Evolutionary conservation across 2,113 vertebrate genomes (phyloP).

Genomic region (Pangasianodon hypophthalmus): DNA sequence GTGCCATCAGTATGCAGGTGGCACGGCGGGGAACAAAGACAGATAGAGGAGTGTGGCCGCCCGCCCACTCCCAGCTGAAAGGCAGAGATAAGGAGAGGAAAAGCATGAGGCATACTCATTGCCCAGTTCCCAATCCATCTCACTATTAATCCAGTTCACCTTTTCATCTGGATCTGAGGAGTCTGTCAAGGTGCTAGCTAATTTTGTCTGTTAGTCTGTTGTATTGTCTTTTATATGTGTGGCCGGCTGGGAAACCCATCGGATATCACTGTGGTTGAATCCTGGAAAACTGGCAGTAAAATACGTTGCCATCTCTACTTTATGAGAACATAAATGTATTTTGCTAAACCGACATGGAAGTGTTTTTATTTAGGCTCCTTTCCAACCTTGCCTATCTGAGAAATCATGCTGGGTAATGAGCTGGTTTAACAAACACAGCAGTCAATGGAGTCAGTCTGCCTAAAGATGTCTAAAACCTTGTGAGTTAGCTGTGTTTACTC

Average conservation of each 20-base stretch:
- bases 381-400: background rate
- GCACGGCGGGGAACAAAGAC: slow-evolving; percentile 53
- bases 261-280: background rate
- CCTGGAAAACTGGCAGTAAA: background rate
- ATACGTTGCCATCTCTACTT: background rate
- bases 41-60: slow-evolving; percentile 49
- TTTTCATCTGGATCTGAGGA: slow-evolving; percentile 24
- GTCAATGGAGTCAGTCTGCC: background rate
- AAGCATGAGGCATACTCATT: slow-evolving; percentile 42
- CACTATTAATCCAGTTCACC: slow-evolving; percentile 44
- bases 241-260: background rate
- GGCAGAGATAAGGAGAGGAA: slow-evolving; percentile 57
- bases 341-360: background rate
- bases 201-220: background rate
- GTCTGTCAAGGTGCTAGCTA: slow-evolving; percentile 1
- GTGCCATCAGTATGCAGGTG: slow-evolving; percentile 67
- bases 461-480: background rate
- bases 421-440: background rate
- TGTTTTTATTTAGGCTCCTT: background rate
- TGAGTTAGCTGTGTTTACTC: background rate
- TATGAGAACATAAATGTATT: background rate
- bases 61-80: slow-evolving; percentile 59
- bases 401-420: background rate
- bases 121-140: slow-evolving; percentile 40
- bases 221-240: background rate